Percentiles rank a stretch among this genome's conserved stretches.
These are phyloP conservation scores for Cosmorhoe ocellata DNA, from an alignment of 2,888 invertebrate species.

Conservation along the genomic window DNA sequence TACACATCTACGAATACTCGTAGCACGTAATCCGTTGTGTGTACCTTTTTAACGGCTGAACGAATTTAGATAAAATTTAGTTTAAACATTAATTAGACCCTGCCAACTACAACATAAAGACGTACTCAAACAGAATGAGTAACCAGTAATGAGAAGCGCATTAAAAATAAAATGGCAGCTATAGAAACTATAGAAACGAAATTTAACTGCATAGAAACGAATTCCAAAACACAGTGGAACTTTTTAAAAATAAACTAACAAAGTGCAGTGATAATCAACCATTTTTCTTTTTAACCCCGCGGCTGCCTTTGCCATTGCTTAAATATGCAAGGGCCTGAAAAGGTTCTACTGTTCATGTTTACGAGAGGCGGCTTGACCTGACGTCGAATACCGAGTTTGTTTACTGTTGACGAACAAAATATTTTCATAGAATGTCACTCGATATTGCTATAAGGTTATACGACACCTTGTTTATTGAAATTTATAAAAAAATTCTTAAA, in stretches of 20 bases:
- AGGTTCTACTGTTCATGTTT: slow-evolving; percentile 12
- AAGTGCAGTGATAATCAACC: slow-evolving; percentile 13
- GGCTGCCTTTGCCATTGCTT: slow-evolving; percentile 2
- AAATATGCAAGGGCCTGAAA: slow-evolving; percentile 20
- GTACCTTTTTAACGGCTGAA: too few species aligned
- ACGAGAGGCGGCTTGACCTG: slow-evolving; percentile 10
- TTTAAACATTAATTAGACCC: too few species aligned
- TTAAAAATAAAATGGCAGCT: too few species aligned
- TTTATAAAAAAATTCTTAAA: too few species aligned
- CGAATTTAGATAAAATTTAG: too few species aligned
- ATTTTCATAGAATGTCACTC: not conserved
- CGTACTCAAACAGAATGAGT: too few species aligned
- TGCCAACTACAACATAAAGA: too few species aligned
- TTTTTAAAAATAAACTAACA: not conserved
- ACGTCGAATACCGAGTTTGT: slow-evolving; percentile 11
- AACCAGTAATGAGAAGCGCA: too few species aligned
- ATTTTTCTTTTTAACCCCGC: slow-evolving; percentile 6
- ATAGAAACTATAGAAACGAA: too few species aligned
- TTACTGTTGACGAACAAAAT: slow-evolving; percentile 2
- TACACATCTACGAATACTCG: not conserved
- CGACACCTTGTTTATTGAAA: too few species aligned
- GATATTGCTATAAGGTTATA: too few species aligned
- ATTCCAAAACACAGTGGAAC: not conserved
- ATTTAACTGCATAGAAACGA: not conserved
- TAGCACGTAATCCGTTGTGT: too few species aligned